Evolutionary conservation across 2,888 invertebrate genomes (phyloP).

Genomic region (Synergus japonicus): DNA sequence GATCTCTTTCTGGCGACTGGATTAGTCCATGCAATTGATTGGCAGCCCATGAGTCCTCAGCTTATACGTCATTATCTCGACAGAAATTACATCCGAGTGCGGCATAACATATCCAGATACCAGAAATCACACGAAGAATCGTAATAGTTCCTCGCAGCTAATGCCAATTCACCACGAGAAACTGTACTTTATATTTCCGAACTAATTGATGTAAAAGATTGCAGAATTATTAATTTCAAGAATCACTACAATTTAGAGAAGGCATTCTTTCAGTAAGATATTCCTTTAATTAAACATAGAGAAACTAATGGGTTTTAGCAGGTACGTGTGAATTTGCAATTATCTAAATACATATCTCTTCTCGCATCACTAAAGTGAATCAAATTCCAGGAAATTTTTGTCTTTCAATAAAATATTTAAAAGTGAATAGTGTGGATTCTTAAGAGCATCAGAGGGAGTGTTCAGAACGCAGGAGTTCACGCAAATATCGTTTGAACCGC

Average conservation of each 20-base stretch:
- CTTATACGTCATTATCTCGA: not conserved
- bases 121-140: not conserved
- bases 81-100: not conserved
- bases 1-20: not conserved
- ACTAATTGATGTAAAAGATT: not conserved
- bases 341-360: not conserved
- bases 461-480: constrained; percentile 31
- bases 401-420: constrained; percentile 30
- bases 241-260: not conserved
- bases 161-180: no score
- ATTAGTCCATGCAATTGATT: not conserved
- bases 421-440: constrained; percentile 21
- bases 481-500: constrained; percentile 6
- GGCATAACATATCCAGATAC: not conserved
- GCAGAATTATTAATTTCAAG: not conserved
- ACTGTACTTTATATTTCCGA: not conserved
- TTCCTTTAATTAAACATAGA: not conserved
- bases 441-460: constrained; percentile 24
- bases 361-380: constrained; percentile 8
- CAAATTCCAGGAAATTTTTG: constrained; percentile 19
- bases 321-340: not conserved
- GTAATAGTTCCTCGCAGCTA: not conserved
- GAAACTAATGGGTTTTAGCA: constrained; percentile 23
- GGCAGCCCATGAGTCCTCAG: not conserved
- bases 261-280: not conserved